Conservation (phyloP, 2,113 vertebrate genomes). For the Bujurquina vittata region DNA sequence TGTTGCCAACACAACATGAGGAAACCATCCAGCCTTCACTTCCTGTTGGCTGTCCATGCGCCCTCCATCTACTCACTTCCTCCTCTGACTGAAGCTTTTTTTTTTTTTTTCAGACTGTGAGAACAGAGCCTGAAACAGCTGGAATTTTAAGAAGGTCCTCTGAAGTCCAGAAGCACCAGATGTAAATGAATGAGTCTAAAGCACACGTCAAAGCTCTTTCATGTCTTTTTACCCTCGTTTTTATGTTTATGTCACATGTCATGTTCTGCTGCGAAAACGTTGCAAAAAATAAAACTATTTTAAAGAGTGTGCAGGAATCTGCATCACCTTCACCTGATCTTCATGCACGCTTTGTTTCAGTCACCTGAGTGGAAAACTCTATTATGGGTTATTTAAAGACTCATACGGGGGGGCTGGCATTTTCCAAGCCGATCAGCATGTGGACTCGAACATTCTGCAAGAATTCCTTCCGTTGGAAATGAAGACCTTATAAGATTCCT, state of each 20-base stretch:
- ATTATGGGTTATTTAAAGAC: not conserved
- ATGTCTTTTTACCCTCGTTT: not conserved
- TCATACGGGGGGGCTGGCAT: not conserved
- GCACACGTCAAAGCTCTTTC: not conserved
- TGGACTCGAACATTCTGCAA: too few relatives aligned
- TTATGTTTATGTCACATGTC: not conserved
- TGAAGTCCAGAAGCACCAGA: not conserved
- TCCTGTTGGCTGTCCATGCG: slow-evolving; percentile 60
- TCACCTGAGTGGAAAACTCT: not conserved
- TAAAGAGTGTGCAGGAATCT: not conserved
- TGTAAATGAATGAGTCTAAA: not conserved
- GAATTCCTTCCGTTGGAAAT: too few relatives aligned
- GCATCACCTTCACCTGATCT: not conserved
- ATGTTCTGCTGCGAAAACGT: not conserved
- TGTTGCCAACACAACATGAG: slow-evolving; percentile 64
- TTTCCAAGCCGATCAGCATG: not conserved
- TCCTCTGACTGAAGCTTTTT: slow-evolving; percentile 29
- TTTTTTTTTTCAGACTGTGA: not conserved
- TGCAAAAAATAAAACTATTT: not conserved
- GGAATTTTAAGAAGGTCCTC: not conserved
- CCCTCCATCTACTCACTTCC: slow-evolving; percentile 66
- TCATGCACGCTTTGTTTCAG: not conserved
- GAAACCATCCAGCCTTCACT: slow-evolving; percentile 63
- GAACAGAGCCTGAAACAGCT: not conserved
- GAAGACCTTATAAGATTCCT: too few relatives aligned